phyloP scores from a whole-genome alignment of 2,888 invertebrate species.

The Caradrina kadenii region DNA sequence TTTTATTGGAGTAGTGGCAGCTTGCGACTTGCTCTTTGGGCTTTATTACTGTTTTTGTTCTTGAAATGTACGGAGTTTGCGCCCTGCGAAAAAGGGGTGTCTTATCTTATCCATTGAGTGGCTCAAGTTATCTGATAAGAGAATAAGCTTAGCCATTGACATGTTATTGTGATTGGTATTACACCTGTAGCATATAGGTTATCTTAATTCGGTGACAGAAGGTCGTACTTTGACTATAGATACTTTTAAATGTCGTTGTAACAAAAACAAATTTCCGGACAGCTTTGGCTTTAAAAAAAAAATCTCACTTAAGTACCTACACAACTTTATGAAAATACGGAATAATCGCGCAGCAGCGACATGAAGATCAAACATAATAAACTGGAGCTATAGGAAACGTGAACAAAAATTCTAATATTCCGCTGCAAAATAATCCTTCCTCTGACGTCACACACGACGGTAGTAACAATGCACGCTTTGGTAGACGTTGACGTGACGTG shows the following conservation, averaged over 20 bases:
- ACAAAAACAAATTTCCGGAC: too few species aligned
- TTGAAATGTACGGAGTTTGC: conserved; percentile 30
- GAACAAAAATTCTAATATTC: conserved; percentile 27
- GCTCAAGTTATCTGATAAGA: not conserved
- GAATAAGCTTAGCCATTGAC: not conserved
- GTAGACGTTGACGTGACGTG: conserved; percentile 28
- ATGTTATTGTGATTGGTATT: not conserved
- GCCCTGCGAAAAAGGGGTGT: not conserved
- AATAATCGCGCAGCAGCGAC: not conserved
- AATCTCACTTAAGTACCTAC: too few species aligned
- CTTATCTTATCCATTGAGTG: not conserved
- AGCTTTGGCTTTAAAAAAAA: too few species aligned
- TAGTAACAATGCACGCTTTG: conserved; percentile 17
- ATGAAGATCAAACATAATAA: conserved; percentile 10
- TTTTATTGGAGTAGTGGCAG: conserved; percentile 59
- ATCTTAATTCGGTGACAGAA: too few species aligned
- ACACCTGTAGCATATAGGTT: too few species aligned
- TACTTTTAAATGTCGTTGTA: too few species aligned
- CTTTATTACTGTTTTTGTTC: conserved; percentile 49
- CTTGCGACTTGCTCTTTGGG: conserved; percentile 39
- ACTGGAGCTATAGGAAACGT: conserved; percentile 7
- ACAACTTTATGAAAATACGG: not conserved
- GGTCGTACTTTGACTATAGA: too few species aligned
- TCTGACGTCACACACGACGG: conserved; percentile 23
- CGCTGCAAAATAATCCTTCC: conserved; percentile 22